These are phyloP conservation scores for Pedicia rivosa DNA, from an alignment of 2,888 invertebrate species.

Conservation along the genomic window DNA sequence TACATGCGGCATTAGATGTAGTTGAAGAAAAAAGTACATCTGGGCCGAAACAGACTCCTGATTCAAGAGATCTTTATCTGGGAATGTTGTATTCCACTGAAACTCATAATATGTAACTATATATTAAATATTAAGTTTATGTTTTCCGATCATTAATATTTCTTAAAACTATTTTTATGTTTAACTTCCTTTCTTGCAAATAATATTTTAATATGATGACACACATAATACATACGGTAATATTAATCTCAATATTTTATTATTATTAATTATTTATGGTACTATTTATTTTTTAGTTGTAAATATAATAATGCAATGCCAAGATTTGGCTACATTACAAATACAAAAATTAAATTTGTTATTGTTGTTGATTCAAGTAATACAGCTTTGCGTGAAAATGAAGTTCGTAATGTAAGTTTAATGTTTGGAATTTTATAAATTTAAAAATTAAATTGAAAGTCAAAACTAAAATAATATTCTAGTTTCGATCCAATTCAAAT, in stretches of 20 bases:
- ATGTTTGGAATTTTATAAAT: too few relatives aligned
- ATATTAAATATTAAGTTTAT: conserved; percentile 24
- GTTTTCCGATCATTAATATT: background rate
- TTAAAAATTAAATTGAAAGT: too few relatives aligned
- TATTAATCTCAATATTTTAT: too few relatives aligned
- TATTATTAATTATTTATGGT: background rate
- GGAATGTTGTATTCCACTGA: conserved; percentile 87
- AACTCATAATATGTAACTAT: conserved; percentile 82
- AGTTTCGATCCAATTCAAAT: too few relatives aligned
- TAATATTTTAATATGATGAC: background rate
- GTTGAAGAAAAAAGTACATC: conserved; percentile 32
- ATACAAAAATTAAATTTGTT: conserved; percentile 88
- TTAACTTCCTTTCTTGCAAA: background rate
- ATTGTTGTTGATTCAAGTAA: conserved; percentile 84
- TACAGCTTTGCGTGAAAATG: conserved; percentile 76
- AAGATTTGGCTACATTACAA: conserved; percentile 96
- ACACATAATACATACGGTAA: too few relatives aligned
- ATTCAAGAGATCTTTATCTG: conserved; percentile 76
- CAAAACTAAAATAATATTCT: too few relatives aligned
- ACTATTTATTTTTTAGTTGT: conserved; percentile 37
- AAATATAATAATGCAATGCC: too few relatives aligned
- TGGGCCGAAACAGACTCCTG: conserved; percentile 45
- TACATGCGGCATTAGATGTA: conserved; percentile 54
- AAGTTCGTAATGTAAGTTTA: conserved; percentile 73
- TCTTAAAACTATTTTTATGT: conserved; percentile 9